A percentile compares a stretch with the other conserved stretches of the same genome.
phyloP scores from a whole-genome alignment of 2,113 vertebrate genomes.

The Odobenus rosmarus region DNA sequence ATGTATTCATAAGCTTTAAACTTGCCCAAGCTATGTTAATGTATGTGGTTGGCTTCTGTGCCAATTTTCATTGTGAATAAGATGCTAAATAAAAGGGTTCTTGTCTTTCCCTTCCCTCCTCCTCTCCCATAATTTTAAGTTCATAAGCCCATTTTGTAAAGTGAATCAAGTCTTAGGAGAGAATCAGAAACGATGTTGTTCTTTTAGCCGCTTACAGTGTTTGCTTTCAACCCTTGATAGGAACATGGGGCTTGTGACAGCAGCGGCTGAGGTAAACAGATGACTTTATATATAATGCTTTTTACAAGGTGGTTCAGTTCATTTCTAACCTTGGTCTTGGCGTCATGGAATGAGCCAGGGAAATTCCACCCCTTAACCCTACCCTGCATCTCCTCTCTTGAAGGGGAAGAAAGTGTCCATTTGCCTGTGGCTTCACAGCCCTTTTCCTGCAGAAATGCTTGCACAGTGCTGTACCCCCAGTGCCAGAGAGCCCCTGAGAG shows the following conservation, averaged over 20 bases:
- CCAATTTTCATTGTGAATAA: constrained; percentile 89
- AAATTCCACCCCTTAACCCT: constrained; percentile 49
- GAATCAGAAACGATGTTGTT: constrained; percentile 81
- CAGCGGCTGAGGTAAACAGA: constrained; percentile 68
- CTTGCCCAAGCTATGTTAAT: constrained; percentile 87
- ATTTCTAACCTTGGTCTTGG: constrained; percentile 64
- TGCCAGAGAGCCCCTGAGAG: neutral
- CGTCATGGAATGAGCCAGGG: constrained; percentile 65
- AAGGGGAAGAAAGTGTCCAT: constrained; percentile 24
- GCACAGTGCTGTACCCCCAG: neutral
- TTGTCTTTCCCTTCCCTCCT: constrained; percentile 83
- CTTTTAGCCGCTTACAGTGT: constrained; percentile 69
- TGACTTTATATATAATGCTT: constrained; percentile 76
- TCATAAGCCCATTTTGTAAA: constrained; percentile 86
- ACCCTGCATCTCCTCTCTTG: constrained; percentile 33
- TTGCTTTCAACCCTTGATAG: constrained; percentile 81
- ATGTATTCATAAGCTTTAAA: constrained; percentile 88
- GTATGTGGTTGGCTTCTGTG: constrained; percentile 86
- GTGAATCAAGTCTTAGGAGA: constrained; percentile 82
- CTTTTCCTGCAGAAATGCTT: neutral
- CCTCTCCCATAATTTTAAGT: constrained; percentile 82
- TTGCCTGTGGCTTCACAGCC: neutral
- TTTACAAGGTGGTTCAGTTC: constrained; percentile 73
- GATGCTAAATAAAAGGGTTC: constrained; percentile 86
- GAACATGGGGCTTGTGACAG: constrained; percentile 60